Evolutionary conservation across 2,113 vertebrate genomes (phyloP).

Genomic region (Oplegnathus fasciatus): DNA sequence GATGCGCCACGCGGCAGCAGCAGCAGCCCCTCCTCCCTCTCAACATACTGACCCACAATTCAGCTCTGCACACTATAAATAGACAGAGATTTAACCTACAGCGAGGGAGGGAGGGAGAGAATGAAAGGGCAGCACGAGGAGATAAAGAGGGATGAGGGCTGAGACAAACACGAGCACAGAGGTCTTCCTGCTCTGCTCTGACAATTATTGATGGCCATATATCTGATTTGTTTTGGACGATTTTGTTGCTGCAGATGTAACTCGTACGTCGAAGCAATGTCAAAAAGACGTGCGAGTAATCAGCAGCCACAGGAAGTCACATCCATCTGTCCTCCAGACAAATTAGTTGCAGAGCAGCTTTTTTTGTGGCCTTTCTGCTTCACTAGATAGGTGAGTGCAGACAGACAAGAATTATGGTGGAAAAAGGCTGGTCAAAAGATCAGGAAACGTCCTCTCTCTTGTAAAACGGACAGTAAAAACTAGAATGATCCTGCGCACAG

Average conservation of each 20-base stretch:
- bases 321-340: slow-evolving; percentile 45
- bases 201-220: background rate
- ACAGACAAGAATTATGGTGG: slow-evolving; percentile 9
- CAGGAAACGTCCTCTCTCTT: background rate
- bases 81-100: slow-evolving; percentile 75
- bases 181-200: background rate
- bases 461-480: slow-evolving; percentile 10
- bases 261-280: background rate
- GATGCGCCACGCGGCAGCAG: slow-evolving; percentile 41
- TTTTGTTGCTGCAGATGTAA: slow-evolving; percentile 12
- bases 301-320: slow-evolving; percentile 37
- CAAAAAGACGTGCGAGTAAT: slow-evolving; percentile 15
- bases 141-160: slow-evolving; percentile 35
- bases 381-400: slow-evolving; percentile 10
- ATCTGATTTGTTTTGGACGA: background rate
- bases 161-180: slow-evolving; percentile 39
- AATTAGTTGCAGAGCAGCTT: background rate
- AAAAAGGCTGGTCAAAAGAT: background rate
- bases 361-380: slow-evolving; percentile 1
- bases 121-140: slow-evolving; percentile 24
- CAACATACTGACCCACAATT: slow-evolving; percentile 80
- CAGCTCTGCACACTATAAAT: slow-evolving; percentile 70
- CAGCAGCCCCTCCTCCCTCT: slow-evolving; percentile 58
- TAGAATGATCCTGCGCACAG: background rate
- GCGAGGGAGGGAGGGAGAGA: slow-evolving; percentile 27